Conservation (phyloP, 2,113 vertebrate species). For the Hippopotamus amphibius region DNA sequence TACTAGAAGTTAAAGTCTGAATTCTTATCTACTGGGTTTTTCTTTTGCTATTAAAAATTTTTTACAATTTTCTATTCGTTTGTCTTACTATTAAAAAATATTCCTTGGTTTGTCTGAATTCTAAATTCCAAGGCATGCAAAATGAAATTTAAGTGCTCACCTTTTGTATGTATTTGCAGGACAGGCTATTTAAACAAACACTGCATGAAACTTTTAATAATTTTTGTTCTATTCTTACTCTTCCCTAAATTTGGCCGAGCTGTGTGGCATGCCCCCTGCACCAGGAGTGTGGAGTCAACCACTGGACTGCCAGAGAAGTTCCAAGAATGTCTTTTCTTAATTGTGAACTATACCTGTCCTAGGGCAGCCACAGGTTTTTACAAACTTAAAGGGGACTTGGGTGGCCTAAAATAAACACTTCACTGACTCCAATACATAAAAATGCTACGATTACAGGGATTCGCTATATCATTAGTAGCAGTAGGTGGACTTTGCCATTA, state of each 20-base stretch:
- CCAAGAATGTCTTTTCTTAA: background rate
- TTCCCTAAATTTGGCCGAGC: background rate
- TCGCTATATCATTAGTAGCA: rapidly evolving
- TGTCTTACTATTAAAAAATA: background rate
- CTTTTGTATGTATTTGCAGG: background rate
- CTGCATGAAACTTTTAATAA: background rate
- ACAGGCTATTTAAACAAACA: background rate
- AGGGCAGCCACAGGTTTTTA: background rate
- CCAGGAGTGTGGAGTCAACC: no score
- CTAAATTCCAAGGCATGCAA: background rate
- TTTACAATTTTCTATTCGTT: background rate
- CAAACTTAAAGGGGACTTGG: background rate
- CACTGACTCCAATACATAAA: background rate
- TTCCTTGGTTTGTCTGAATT: background rate
- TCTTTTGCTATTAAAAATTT: background rate
- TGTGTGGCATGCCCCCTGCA: no score
- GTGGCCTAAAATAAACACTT: background rate
- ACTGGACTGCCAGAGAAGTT: no score
- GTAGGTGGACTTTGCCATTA: background rate
- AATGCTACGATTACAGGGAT: background rate
- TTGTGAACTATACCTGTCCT: background rate
- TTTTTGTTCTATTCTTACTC: background rate
- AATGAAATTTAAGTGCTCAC: background rate
- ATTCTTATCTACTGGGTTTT: background rate
- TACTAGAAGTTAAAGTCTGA: background rate